phyloP scores from a whole-genome alignment of 1,140 invertebrate species.

The Hetaerina americana region DNA sequence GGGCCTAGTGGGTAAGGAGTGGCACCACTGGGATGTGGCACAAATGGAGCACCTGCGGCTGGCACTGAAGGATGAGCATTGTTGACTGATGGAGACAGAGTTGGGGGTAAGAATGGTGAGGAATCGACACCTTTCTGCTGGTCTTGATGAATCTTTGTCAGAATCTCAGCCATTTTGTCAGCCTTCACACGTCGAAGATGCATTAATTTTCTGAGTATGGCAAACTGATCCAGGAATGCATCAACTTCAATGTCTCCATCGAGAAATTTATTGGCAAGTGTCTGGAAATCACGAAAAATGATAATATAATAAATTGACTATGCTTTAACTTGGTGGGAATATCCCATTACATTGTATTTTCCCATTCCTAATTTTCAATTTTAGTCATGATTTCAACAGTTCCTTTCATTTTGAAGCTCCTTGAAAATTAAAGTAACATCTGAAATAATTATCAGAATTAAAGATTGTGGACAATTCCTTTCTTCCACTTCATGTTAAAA shows the following conservation, averaged over 20 bases:
- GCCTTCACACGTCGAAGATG: slow-evolving; percentile 70
- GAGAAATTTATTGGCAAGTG: slow-evolving; percentile 60
- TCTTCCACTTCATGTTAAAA: no score
- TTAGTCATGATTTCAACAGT: no score
- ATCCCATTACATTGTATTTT: no score
- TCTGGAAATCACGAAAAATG: no score
- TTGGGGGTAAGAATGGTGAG: neutral
- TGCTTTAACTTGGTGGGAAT: no score
- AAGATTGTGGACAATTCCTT: no score
- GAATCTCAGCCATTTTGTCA: slow-evolving; percentile 71
- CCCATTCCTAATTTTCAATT: no score
- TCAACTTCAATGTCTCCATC: slow-evolving; percentile 58
- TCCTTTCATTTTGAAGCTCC: no score
- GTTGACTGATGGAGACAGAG: neutral
- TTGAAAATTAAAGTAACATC: no score
- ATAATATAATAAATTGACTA: no score
- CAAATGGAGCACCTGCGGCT: neutral
- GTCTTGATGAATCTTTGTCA: slow-evolving; percentile 27
- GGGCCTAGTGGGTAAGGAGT: neutral
- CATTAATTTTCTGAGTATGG: slow-evolving; percentile 55
- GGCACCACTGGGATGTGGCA: neutral
- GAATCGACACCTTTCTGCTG: neutral
- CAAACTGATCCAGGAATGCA: slow-evolving; percentile 63
- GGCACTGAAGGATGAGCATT: neutral
- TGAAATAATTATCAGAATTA: no score